Evolutionary conservation across 1,140 invertebrate genomes (phyloP).

Genomic region (Drosophila erecta): DNA sequence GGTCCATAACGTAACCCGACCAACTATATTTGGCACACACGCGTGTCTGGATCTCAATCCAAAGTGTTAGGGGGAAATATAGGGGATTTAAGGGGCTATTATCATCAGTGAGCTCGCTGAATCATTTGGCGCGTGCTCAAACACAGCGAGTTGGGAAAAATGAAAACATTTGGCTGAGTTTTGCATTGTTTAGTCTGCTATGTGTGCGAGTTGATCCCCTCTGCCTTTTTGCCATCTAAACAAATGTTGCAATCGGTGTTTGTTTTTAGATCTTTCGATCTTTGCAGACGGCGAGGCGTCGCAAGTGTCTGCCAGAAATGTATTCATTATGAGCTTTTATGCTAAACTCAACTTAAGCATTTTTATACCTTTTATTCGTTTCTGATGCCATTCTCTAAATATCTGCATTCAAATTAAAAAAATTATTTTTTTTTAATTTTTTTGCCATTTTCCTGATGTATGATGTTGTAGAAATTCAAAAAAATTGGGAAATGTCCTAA

Average conservation of each 20-base stretch:
- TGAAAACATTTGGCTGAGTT: constrained; percentile 40
- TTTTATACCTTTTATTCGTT: too few species aligned
- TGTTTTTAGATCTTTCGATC: constrained; percentile 13
- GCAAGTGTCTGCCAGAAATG: constrained; percentile 13
- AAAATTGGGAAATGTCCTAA: too few species aligned
- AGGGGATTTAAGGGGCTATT: neutral
- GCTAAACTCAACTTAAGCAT: neutral
- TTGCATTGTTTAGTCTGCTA: constrained; percentile 67
- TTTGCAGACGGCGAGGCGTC: constrained; percentile 46
- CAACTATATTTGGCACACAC: constrained; percentile 31
- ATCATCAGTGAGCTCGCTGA: constrained; percentile 10
- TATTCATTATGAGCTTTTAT: neutral
- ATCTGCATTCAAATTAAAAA: too few species aligned
- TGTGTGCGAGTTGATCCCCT: neutral
- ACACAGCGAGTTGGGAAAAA: constrained; percentile 10
- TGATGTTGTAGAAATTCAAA: too few species aligned
- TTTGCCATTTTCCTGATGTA: too few species aligned
- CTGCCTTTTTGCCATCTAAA: constrained; percentile 32
- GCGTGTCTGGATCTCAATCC: constrained; percentile 9
- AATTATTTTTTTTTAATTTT: too few species aligned
- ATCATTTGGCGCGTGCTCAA: constrained; percentile 65
- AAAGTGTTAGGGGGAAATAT: constrained; percentile 1
- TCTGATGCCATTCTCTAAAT: too few species aligned
- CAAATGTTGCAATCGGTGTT: constrained; percentile 47
- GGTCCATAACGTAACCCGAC: constrained; percentile 16